These are phyloP conservation scores for Hydropsyche betteni DNA, from an alignment of 2,888 invertebrate species.

Conservation along the genomic window DNA sequence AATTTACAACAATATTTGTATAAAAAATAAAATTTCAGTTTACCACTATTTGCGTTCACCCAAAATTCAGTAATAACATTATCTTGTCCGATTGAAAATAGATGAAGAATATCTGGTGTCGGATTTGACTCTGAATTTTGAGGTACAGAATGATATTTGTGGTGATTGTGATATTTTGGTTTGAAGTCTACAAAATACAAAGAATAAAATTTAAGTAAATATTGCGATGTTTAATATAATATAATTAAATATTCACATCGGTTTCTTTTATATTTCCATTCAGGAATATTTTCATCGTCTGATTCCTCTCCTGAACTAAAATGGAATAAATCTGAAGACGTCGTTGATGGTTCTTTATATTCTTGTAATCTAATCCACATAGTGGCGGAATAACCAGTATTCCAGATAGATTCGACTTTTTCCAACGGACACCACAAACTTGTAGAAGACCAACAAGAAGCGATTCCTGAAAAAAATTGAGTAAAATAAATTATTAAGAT, in stretches of 20 bases:
- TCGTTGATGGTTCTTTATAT: constrained; percentile 52
- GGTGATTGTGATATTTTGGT: constrained; percentile 29
- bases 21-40: constrained; percentile 1
- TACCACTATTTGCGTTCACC: constrained; percentile 64
- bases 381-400: constrained; percentile 68
- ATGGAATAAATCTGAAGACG: constrained; percentile 41
- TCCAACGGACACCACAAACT: constrained; percentile 60
- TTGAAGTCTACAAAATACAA: constrained; percentile 32
- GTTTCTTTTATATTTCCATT: constrained; percentile 37
- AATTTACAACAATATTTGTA: neutral
- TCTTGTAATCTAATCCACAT: constrained; percentile 67
- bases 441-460: constrained; percentile 58
- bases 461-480: constrained; percentile 55
- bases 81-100: constrained; percentile 71
- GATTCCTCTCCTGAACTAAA: constrained; percentile 44
- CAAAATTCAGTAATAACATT: constrained; percentile 70
- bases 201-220: neutral
- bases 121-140: constrained; percentile 35
- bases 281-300: constrained; percentile 43
- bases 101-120: constrained; percentile 61
- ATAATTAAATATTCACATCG: constrained; percentile 33
- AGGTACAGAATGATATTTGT: constrained; percentile 39
- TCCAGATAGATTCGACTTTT: constrained; percentile 70
- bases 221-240: neutral
- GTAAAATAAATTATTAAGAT: neutral